Base-by-base conservation (phyloP, 2,797 vertebrate species). In the Sphaeramia orbicularis region DNA sequence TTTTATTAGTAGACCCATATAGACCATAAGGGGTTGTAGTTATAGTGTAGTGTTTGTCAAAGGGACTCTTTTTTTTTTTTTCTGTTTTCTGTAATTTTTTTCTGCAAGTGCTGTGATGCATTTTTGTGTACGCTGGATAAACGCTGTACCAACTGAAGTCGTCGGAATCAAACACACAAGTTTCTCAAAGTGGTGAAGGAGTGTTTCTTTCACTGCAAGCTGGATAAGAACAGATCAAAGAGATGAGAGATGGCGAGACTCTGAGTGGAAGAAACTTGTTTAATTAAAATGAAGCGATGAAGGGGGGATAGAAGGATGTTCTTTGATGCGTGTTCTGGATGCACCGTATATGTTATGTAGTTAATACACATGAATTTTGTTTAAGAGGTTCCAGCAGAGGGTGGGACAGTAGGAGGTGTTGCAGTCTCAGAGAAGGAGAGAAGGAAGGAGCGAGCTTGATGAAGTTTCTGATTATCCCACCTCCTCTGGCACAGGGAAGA, bases 191-290 rank as follows among this genome's bases (percentile, higher is more conserved):
- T 79, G 65, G 64, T 80, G 71, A 72, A n/a, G 37, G 76, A 58
- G 62, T 35, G 73, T 74, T 79, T 89, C 80, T 89, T 68, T 71
- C 12, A 43, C 75, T 84, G 71, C 13, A 62, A 70, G 71, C 80
- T 57, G 51, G 77, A 79, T 81, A 74, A 79, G 74, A 80, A 48
- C 82, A 91, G 91, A 94, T 94, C 92, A 94, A 94, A 94, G 92
- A 71, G 81, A 81, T 66, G 84, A 63, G 58, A 86, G 85, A 86
- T 69, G 80, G 87, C 62, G 58, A 80, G 78, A 48, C 74, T 85
- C 54, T 69, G 86, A 83, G 80, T 78, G 76, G 71, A 78, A 76
- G 66, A 89, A 90, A 88, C 74, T 84, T 91, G 85, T 92, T 94
- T 92, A 93, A 94, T 93, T 94, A 93, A 93, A 93, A 81, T 56